These are phyloP conservation scores for Phymatocera aterrima DNA, from an alignment of 2,888 invertebrate species.

Conservation along the genomic window DNA sequence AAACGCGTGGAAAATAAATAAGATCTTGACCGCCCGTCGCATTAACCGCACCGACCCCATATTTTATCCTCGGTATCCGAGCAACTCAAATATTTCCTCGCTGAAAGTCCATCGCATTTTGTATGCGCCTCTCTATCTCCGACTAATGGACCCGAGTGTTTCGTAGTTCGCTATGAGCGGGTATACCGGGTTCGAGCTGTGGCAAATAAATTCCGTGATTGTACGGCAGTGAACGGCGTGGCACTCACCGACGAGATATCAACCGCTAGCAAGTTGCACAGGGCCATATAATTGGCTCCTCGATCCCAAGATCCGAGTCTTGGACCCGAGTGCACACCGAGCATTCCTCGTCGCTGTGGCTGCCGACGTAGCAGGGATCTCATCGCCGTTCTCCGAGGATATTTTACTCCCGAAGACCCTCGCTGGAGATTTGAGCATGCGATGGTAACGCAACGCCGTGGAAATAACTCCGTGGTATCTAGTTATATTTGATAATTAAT, in stretches of 20 bases:
- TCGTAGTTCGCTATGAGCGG: constrained; percentile 49
- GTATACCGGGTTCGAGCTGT: constrained; percentile 52
- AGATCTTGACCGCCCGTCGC: neutral
- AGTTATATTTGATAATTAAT: neutral
- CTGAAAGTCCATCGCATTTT: neutral
- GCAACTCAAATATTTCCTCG: neutral
- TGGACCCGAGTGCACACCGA: neutral
- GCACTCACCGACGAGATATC: constrained; percentile 4
- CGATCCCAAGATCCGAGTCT: neutral
- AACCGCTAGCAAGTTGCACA: neutral
- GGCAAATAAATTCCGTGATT: neutral
- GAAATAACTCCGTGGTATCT: neutral
- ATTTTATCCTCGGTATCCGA: neutral
- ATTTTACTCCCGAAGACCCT: neutral
- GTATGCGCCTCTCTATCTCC: neutral
- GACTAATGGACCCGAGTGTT: constrained; percentile 34
- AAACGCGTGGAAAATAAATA: neutral
- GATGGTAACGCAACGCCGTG: neutral
- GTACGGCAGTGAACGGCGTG: neutral
- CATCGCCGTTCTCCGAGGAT: neutral
- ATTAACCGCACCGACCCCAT: neutral
- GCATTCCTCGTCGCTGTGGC: neutral
- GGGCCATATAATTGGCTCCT: constrained; percentile 15
- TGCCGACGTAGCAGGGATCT: neutral
- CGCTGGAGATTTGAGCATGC: neutral